A percentile compares a stretch with the other conserved stretches of the same genome.
Evolutionary conservation across 2,888 invertebrate species (phyloP).

Genomic region (Odontocerum albicorne): DNA sequence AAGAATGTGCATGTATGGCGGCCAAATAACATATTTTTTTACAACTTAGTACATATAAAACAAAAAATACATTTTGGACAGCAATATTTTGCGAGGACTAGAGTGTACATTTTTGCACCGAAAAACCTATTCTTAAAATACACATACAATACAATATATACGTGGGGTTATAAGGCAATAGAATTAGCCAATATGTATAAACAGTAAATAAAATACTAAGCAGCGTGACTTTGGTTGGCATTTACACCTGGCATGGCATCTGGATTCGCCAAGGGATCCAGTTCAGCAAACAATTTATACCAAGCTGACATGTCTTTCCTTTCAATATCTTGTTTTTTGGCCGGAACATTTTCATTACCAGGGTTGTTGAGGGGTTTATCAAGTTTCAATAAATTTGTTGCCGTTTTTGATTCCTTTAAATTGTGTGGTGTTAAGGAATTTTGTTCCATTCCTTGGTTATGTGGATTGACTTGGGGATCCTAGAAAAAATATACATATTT

Average conservation of each 20-base stretch:
- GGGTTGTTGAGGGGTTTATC: slow-evolving; percentile 6
- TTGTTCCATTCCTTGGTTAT: neutral
- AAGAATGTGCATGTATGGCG: no score
- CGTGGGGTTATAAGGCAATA: slow-evolving; percentile 16
- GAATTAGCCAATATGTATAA: slow-evolving; percentile 6
- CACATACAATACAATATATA: no score
- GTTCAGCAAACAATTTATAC: slow-evolving; percentile 90
- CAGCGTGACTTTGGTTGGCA: slow-evolving; percentile 55
- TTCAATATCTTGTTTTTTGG: slow-evolving; percentile 24
- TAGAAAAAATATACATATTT: slow-evolving; percentile 3
- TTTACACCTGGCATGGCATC: slow-evolving; percentile 57
- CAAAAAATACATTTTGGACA: no score
- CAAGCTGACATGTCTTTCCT: slow-evolving; percentile 64
- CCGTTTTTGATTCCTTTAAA: neutral
- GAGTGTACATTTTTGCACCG: no score
- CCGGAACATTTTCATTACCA: slow-evolving; percentile 18
- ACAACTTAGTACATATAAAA: no score
- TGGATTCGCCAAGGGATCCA: slow-evolving; percentile 89
- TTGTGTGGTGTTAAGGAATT: slow-evolving; percentile 10
- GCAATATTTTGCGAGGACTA: no score
- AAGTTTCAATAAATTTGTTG: slow-evolving; percentile 1
- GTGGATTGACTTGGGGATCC: slow-evolving; percentile 9
- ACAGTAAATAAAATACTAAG: slow-evolving; percentile 41
- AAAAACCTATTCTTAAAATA: no score
- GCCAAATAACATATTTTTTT: no score